phyloP scores from a whole-genome alignment of 2,113 vertebrate species.

The Apodemus speciosus region DNA sequence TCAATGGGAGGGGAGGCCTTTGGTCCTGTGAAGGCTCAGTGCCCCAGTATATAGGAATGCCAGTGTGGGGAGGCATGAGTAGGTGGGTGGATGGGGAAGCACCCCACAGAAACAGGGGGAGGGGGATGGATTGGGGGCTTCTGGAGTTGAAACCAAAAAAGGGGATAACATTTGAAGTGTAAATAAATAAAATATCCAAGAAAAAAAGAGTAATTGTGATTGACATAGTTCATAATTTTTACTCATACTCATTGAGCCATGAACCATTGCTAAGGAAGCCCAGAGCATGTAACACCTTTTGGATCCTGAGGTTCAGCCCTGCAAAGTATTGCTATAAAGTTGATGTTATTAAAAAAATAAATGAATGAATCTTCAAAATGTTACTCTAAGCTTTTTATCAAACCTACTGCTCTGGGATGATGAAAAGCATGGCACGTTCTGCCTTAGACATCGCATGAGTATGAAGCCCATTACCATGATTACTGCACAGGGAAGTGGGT shows the following conservation, averaged over 20 bases:
- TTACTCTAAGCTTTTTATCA: background rate
- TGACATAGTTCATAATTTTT: background rate
- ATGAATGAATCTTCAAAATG: background rate
- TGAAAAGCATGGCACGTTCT: background rate
- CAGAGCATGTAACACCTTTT: background rate
- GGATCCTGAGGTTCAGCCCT: background rate
- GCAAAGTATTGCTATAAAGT: background rate
- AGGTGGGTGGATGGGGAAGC: no score
- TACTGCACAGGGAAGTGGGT: background rate
- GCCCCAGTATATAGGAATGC: no score
- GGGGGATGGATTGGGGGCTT: no score
- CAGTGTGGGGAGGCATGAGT: no score
- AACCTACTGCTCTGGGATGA: background rate
- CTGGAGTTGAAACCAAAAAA: no score
- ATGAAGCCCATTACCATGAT: background rate
- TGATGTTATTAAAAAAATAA: background rate
- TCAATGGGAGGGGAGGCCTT: no score
- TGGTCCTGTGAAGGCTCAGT: no score
- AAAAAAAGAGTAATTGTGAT: background rate
- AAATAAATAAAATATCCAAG: no score
- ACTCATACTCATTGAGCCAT: background rate
- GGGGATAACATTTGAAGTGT: no score
- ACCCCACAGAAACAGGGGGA: no score
- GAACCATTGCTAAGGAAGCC: background rate
- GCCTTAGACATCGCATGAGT: background rate